phyloP scores from a whole-genome alignment of 2,113 vertebrate genomes.

The Mormoops blainvillei region DNA sequence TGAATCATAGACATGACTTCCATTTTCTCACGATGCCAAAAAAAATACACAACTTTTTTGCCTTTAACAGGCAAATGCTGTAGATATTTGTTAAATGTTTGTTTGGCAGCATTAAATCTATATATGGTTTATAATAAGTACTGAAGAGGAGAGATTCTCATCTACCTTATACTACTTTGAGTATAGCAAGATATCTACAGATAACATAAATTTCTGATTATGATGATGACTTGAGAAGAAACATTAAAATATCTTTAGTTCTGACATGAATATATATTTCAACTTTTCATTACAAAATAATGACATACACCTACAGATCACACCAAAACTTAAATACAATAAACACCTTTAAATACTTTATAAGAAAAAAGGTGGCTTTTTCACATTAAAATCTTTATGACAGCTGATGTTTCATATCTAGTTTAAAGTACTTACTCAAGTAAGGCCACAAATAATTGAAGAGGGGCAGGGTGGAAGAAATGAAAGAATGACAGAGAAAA shows the following conservation, averaged over 20 bases:
- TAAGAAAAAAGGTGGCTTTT: slow-evolving; percentile 40
- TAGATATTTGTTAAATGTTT: background rate
- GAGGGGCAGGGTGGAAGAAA: background rate
- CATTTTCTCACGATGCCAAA: background rate
- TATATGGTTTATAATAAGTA: background rate
- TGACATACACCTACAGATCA: background rate
- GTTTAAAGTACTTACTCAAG: slow-evolving; percentile 39
- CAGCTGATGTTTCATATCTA: slow-evolving; percentile 9
- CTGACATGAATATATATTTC: slow-evolving; percentile 75
- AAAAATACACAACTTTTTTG: background rate
- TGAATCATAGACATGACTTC: background rate
- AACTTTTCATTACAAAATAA: slow-evolving; percentile 74
- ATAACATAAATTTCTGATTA: background rate
- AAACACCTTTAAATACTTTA: slow-evolving; percentile 63
- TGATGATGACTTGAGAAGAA: background rate
- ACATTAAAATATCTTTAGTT: slow-evolving; percentile 15
- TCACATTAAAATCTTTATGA: slow-evolving; percentile 47
- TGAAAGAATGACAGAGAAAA: background rate
- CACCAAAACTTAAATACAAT: slow-evolving; percentile 65
- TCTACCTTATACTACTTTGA: background rate
- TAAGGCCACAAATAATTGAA: slow-evolving; percentile 61
- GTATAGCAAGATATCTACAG: background rate
- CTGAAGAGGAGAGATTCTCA: background rate
- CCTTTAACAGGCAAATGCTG: background rate
- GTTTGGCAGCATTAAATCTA: background rate